A percentile compares a stretch with the other conserved stretches of the same genome.
Evolutionary conservation across 2,888 invertebrate species (phyloP).

Genomic region (Drosophila phalerata): DNA sequence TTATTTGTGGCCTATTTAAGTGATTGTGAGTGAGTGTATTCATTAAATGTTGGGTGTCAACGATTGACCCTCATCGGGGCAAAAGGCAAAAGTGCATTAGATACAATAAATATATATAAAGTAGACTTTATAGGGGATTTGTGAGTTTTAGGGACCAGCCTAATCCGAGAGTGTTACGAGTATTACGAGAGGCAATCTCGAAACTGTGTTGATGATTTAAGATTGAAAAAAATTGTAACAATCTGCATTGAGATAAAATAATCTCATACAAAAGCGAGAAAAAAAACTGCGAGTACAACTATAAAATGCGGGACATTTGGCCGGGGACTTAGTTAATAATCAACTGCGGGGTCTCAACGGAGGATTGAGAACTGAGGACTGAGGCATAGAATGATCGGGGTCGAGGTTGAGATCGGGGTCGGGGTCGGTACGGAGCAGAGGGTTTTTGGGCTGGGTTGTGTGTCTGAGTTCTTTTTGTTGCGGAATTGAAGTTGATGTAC

Average conservation of each 20-base stretch:
- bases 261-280: slow-evolving; percentile 53
- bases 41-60: slow-evolving; percentile 33
- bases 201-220: slow-evolving; percentile 62
- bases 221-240: slow-evolving; percentile 70
- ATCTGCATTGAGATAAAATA: slow-evolving; percentile 72
- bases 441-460: slow-evolving; percentile 9
- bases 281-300: slow-evolving; percentile 37
- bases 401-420: neutral
- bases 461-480: slow-evolving; percentile 56
- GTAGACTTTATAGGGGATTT: slow-evolving; percentile 47
- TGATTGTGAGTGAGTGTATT: slow-evolving; percentile 11
- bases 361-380: neutral
- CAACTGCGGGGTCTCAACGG: slow-evolving; percentile 41
- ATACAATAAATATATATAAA: neutral
- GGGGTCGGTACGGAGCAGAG: neutral
- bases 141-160: slow-evolving; percentile 48
- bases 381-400: neutral
- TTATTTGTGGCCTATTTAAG: slow-evolving; percentile 9
- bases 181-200: slow-evolving; percentile 46
- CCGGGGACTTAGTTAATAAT: slow-evolving; percentile 74
- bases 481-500: slow-evolving; percentile 76
- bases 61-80: slow-evolving; percentile 56
- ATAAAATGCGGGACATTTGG: slow-evolving; percentile 75
- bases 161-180: slow-evolving; percentile 46
- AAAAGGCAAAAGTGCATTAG: slow-evolving; percentile 33